Evolutionary conservation across 2,888 invertebrate genomes (phyloP).

Genomic region (Blastobasis lacticolella): DNA sequence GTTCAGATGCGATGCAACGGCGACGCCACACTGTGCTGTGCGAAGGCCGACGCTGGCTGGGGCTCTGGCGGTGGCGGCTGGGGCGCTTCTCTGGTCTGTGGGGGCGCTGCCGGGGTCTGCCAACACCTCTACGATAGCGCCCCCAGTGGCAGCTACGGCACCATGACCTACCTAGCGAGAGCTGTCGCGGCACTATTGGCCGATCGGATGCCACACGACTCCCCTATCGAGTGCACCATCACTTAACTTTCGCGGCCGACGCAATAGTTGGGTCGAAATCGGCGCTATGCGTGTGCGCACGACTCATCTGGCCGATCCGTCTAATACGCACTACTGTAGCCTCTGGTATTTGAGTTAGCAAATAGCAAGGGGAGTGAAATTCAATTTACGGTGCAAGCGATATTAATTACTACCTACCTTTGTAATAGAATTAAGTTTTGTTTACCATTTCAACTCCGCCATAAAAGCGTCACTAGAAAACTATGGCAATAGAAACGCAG

Average conservation of each 20-base stretch:
- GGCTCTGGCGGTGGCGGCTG: slow-evolving; percentile 53
- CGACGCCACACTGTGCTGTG: slow-evolving; percentile 95
- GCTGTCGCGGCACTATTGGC: slow-evolving; percentile 82
- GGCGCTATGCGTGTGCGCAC: too few species aligned
- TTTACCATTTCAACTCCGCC: too few species aligned
- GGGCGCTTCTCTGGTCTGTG: slow-evolving; percentile 84
- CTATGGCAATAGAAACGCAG: too few species aligned
- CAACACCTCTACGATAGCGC: slow-evolving; percentile 98
- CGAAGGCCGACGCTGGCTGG: slow-evolving; percentile 75
- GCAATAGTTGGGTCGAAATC: too few species aligned
- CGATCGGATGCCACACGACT: slow-evolving; percentile 83
- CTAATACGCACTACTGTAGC: too few species aligned
- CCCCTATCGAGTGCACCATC: slow-evolving; percentile 87
- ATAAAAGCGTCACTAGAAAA: too few species aligned
- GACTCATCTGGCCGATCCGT: too few species aligned
- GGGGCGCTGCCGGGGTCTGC: slow-evolving; percentile 96
- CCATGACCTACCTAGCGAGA: slow-evolving; percentile 96
- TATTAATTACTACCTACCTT: too few species aligned
- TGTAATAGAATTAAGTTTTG: too few species aligned
- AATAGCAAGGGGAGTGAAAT: too few species aligned
- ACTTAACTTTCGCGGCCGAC: slow-evolving; percentile 48
- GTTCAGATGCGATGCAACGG: slow-evolving; percentile 87
- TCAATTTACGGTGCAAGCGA: too few species aligned
- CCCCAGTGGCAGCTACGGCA: slow-evolving; percentile 97
- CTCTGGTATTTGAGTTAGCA: too few species aligned